Evolutionary conservation across 2,797 vertebrate genomes (phyloP).

Genomic region (Calcarius lapponicus): DNA sequence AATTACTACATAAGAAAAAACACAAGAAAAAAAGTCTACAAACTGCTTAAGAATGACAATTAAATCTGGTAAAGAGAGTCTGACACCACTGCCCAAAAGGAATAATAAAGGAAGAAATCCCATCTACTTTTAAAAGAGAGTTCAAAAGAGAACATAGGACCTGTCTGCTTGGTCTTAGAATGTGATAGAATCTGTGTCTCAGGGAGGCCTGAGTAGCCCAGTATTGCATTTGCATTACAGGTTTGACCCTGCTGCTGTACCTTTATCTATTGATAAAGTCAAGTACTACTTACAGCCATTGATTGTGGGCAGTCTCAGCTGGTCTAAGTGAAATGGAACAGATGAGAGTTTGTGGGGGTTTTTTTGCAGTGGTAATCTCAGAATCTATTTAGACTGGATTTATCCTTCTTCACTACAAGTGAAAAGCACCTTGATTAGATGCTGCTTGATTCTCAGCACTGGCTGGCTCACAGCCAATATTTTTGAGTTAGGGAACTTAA

Average conservation of each 20-base stretch:
- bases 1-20: neutral
- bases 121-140: neutral
- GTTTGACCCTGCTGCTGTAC: neutral
- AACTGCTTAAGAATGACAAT: neutral
- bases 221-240: neutral
- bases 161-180: neutral
- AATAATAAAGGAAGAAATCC: neutral
- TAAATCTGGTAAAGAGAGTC: neutral
- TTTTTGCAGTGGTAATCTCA: neutral
- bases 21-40: neutral
- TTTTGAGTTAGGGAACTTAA: slow-evolving; percentile 4
- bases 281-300: neutral
- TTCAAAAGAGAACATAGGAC: neutral
- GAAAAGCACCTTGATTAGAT: neutral
- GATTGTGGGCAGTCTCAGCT: neutral
- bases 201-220: neutral
- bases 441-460: neutral
- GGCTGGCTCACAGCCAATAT: neutral
- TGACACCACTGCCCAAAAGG: neutral
- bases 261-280: neutral
- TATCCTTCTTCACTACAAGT: neutral
- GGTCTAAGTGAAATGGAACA: neutral
- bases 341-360: neutral
- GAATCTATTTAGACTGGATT: neutral
- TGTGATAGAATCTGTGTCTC: neutral